Evolutionary conservation across 2,888 invertebrate genomes (phyloP), one percentile per base, ranked within the genome.

Genomic region (Lithophane semibrunnea): DNA sequence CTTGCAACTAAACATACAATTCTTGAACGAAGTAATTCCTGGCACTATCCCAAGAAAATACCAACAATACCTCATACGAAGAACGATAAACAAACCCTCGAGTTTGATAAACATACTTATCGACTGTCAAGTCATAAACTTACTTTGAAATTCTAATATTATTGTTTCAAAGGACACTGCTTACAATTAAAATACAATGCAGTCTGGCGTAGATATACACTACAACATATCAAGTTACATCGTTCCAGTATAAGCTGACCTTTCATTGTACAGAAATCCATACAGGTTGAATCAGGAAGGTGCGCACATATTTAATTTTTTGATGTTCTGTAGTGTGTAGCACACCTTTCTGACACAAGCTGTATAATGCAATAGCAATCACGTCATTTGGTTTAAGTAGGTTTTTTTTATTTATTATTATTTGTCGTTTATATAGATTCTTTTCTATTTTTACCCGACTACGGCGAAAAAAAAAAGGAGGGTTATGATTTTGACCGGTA

Each of bases 181-280:
- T 18, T 47, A 24, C 73, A 73, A 84, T 87, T 84, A 84, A 75
- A 84, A 86, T 86, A 88, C 88, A 88, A 86, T 86, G 75, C 79
- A 24, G 63, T 29, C 54, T 69, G 56, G 13, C 52, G 75, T 47
- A 54, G n/a, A 24, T 47, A 64, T 7, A 21, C 2, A 47, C 13
- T 2, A 5, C n/a, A n/a, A 52, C 3, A 44, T 52, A 37, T 24
- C 9, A 49, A 52, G 29, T 4, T 16, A 7, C 2, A 54, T 0
- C 9, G 8, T 18, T 3, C 56, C 49, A 78, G 2, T 58, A 16
- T 52, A 64, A 9, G 2, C 21, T 64, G 74, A 80, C 12, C 29
- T 74, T 9, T 8, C 21, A 16, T 58, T 29, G 21, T 52, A 37
- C 21, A 10, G 9, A 52, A 29, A 52, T 29, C 18, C n/a, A 49